These are phyloP conservation scores for Gerris lacustris DNA, from an alignment of 2,888 invertebrate species.

Conservation along the genomic window DNA sequence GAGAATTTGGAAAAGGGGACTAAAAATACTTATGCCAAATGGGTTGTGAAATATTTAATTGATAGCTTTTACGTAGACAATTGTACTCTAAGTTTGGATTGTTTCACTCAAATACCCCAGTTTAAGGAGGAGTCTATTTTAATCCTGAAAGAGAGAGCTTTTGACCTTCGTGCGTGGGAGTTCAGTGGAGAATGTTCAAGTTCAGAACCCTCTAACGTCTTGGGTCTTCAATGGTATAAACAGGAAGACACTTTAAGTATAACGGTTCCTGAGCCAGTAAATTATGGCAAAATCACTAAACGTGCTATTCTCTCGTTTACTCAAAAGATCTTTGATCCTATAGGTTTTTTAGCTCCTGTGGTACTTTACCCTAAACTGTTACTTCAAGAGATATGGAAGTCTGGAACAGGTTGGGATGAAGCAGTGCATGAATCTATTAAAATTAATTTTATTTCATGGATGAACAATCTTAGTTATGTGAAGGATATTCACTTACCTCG, in stretches of 20 bases:
- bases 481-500: slow-evolving; percentile 4
- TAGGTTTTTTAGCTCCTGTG: slow-evolving; percentile 28
- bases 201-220: too few species aligned
- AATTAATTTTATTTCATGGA: slow-evolving; percentile 10
- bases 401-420: slow-evolving; percentile 15
- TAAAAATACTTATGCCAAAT: background rate
- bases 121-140: background rate
- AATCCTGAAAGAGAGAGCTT: slow-evolving; percentile 7
- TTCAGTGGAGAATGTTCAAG: background rate
- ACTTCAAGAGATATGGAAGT: slow-evolving; percentile 25
- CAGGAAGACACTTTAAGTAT: background rate
- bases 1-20: background rate
- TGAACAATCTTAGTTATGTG: slow-evolving; percentile 1
- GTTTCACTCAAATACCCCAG: background rate
- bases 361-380: slow-evolving; percentile 27
- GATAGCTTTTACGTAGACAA: slow-evolving; percentile 13
- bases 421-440: slow-evolving; percentile 1
- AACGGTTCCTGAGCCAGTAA: background rate
- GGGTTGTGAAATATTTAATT: background rate
- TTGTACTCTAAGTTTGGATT: background rate
- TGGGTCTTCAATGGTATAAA: slow-evolving; percentile 15
- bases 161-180: slow-evolving; percentile 22
- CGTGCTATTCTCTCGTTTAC: slow-evolving; percentile 17
- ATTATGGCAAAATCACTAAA: slow-evolving; percentile 10
- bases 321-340: slow-evolving; percentile 29